Evolutionary conservation across 2,797 vertebrate genomes (phyloP).

Genomic region (Acropternis orthonyx): DNA sequence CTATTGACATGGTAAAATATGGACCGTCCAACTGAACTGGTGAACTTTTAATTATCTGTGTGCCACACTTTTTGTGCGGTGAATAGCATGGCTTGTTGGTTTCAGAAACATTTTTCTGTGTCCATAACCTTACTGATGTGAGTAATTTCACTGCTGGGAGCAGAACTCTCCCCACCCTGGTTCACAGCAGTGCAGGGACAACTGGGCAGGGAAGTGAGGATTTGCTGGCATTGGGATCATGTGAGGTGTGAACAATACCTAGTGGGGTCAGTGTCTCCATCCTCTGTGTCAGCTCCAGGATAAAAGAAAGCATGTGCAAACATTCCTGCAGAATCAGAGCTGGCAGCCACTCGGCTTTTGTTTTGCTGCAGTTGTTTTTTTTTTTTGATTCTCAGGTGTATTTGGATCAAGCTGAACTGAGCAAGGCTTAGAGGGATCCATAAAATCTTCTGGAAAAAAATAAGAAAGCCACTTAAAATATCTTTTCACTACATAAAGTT

Average conservation of each 20-base stretch:
- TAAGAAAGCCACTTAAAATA: neutral
- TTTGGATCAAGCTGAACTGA: neutral
- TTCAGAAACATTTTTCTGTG: neutral
- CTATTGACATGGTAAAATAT: neutral
- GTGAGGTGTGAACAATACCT: neutral
- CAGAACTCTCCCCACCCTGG: neutral
- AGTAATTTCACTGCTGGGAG: neutral
- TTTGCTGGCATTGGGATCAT: neutral
- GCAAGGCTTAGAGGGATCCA: neutral
- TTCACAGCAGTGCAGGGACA: neutral
- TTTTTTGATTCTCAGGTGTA: neutral
- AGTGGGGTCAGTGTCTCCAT: neutral
- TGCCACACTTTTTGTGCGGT: neutral
- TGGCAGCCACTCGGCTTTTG: neutral
- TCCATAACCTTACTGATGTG: neutral
- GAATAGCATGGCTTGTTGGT: neutral
- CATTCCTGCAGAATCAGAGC: neutral
- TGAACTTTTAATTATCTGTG: neutral
- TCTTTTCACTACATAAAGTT: neutral
- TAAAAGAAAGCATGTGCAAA: neutral
- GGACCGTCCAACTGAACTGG: neutral
- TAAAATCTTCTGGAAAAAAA: neutral
- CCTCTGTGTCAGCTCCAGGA: neutral
- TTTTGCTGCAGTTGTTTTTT: neutral
- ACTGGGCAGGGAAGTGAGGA: neutral